Conservation (phyloP, 2,888 invertebrate species). For the Acanthosepion esculentum region DNA sequence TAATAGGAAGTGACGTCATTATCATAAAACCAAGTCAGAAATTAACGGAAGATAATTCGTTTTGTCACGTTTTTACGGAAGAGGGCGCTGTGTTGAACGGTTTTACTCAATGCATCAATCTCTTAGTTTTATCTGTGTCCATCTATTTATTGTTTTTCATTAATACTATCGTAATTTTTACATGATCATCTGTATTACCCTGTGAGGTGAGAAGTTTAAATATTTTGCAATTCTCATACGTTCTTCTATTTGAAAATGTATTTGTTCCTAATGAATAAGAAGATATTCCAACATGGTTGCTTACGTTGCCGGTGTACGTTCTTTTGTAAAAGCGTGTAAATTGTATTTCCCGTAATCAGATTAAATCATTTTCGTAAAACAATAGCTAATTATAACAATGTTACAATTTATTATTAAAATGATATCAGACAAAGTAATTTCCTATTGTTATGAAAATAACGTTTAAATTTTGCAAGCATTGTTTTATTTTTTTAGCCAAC, state of each 20-base stretch:
- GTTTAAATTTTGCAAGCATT: background rate
- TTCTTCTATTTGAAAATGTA: background rate
- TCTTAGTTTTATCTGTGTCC: background rate
- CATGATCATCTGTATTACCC: background rate
- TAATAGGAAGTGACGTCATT: slow-evolving; percentile 5
- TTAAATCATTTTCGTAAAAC: background rate
- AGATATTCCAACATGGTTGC: slow-evolving; percentile 4
- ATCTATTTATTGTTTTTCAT: slow-evolving; percentile 15
- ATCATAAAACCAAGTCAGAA: background rate
- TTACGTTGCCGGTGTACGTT: background rate
- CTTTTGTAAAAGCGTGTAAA: background rate
- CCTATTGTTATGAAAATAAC: background rate
- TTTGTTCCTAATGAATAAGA: background rate
- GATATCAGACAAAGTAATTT: background rate
- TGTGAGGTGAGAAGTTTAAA: background rate
- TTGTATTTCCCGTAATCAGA: background rate
- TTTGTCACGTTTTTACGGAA: background rate
- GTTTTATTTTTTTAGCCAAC: background rate
- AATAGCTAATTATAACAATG: background rate
- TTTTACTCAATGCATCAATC: slow-evolving; percentile 5
- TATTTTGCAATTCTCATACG: background rate
- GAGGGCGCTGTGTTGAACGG: background rate
- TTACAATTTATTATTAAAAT: background rate
- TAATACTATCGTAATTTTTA: slow-evolving; percentile 6
- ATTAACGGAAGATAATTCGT: background rate